Conservation (phyloP, 1,140 invertebrate genomes). For the Heliconius himera region DNA sequence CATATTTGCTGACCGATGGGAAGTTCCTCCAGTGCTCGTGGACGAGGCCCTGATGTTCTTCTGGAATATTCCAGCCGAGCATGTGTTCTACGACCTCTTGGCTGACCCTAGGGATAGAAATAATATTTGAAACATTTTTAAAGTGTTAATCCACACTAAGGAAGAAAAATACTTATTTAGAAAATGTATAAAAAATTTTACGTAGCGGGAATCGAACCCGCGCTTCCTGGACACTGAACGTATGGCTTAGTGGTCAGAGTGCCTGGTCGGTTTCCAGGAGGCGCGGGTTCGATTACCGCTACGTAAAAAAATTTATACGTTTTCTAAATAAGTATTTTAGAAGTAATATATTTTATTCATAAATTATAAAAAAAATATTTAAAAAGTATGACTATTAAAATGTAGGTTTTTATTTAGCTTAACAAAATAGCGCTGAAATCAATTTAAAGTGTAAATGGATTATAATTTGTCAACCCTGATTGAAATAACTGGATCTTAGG, state of each 20-base stretch:
- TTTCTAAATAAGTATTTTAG: too few species aligned
- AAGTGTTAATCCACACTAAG: too few species aligned
- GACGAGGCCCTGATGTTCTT: conserved; percentile 85
- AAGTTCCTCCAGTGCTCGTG: conserved; percentile 88
- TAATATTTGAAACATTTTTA: too few species aligned
- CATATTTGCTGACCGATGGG: conserved; percentile 86
- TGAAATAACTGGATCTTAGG: conserved; percentile 5
- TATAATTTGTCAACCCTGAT: conserved; percentile 7
- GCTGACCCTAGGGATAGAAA: conserved; percentile 55
- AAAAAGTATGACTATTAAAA: not conserved
- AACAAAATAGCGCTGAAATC: not conserved
- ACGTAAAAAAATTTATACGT: too few species aligned
- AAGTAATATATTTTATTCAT: too few species aligned
- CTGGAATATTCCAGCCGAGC: conserved; percentile 87
- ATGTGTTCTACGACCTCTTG: conserved; percentile 72
- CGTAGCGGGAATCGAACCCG: too few species aligned
- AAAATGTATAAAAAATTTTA: too few species aligned
- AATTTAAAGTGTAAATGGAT: conserved; percentile 14
- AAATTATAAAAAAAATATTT: not conserved
- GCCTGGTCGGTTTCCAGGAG: too few species aligned
- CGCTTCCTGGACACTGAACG: too few species aligned
- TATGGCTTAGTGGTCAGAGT: too few species aligned
- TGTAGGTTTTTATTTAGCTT: not conserved
- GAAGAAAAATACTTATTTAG: too few species aligned
- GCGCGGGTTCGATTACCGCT: too few species aligned